Base-by-base conservation (phyloP, 2,797 vertebrate species). In the Crax fasciolata region DNA sequence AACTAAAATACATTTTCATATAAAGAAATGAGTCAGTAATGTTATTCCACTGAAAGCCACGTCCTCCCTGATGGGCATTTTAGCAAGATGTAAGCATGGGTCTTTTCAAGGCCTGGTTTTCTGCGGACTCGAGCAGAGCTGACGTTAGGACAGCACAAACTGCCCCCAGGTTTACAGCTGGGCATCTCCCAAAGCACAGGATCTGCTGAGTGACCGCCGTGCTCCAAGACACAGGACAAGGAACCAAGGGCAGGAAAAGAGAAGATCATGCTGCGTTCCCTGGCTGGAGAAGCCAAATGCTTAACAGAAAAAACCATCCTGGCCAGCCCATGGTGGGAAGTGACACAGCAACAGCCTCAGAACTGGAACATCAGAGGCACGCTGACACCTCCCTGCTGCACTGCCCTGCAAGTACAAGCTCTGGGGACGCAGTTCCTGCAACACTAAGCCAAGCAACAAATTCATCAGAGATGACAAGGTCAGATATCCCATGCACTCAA, bases 291-390 rank as follows among this genome's bases (percentile, higher is more conserved):
- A 67, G 66, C 32, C 25, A 78, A 48, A 39, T 2, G 51, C 13
- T 21, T 6, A 41, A 6, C 12, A 43, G 41, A 27, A 20, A 7
- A 3, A 32, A 48, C 39, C n/a, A 19, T 48, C 39, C 67, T 65
- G n/a, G 39, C 9, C 39, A n/a, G 13, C 30, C 7, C 5, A 11
- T 0, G 0, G 4, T 7, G 12, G 72, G 6, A 38, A 19, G 25
- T 6, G 41, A 23, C 15, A 57, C 0, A 48, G 1, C 57, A 74
- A 57, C 48, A 88, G 2, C n/a, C 12, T 52, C 51, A 67, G 25
- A 38, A 8, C 27, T 15, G 18, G 17, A 70, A 23, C 20, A 13
- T 32, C 17, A 58, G 52, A 32, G 43, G 49, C 79, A 28, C 44
- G 9, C 20, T 23, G 43, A 23, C 16, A 35, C 3, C 28, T 55